phyloP scores from a whole-genome alignment of 2,888 invertebrate species.

The Folsomia manolachei region DNA sequence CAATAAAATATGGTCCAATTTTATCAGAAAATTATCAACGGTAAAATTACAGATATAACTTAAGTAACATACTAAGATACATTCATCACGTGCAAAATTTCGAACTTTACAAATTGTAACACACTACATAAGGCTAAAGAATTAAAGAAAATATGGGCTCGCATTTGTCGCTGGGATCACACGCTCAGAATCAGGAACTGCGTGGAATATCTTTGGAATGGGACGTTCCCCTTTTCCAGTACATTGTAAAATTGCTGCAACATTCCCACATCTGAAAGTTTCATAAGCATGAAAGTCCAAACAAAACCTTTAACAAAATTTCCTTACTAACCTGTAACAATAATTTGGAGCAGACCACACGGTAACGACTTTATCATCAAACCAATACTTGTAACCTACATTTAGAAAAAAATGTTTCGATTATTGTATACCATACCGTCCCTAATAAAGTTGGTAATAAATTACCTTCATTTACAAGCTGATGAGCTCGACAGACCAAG shows the following conservation, averaged over 20 bases:
- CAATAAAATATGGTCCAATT: no score
- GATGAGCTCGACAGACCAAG: slow-evolving; percentile 96
- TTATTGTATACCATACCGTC: no score
- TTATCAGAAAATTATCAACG: no score
- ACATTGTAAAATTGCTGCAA: slow-evolving; percentile 93
- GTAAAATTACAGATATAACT: no score
- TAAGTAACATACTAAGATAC: no score
- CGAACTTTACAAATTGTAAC: no score
- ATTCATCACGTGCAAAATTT: no score
- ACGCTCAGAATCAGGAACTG: slow-evolving; percentile 91
- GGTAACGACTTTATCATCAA: slow-evolving; percentile 92
- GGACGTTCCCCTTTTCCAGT: slow-evolving; percentile 66
- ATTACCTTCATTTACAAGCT: slow-evolving; percentile 98
- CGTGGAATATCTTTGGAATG: slow-evolving; percentile 79
- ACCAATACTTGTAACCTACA: slow-evolving; percentile 95
- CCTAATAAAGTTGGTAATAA: no score
- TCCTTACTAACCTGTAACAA: slow-evolving; percentile 66
- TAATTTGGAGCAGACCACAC: slow-evolving; percentile 99
- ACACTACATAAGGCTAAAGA: no score
- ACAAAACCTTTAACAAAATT: neutral
- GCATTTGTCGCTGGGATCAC: slow-evolving; percentile 88
- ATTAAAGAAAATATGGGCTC: slow-evolving; percentile 92
- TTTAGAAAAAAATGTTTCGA: slow-evolving; percentile 40
- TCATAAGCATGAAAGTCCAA: no score
- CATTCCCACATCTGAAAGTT: slow-evolving; percentile 88